phyloP scores from a whole-genome alignment of 1,140 invertebrate species.

The Cheumatopsyche charites region DNA sequence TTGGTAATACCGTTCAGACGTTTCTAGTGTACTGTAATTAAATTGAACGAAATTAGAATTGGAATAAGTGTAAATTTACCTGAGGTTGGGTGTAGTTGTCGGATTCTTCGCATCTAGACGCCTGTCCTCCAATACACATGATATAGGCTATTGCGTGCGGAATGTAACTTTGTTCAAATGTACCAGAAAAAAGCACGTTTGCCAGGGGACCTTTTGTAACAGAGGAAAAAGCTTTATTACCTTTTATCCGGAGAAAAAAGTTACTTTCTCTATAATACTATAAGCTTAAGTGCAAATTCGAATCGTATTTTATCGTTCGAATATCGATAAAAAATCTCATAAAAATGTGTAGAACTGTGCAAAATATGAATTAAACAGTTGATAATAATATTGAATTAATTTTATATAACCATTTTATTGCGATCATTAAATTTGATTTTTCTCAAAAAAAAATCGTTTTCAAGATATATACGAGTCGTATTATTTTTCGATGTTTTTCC shows the following conservation, averaged over 20 bases:
- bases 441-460: no score
- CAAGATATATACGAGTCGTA: no score
- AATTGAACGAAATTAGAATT: background rate
- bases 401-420: no score
- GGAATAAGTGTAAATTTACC: conserved; percentile 46
- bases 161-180: conserved; percentile 78
- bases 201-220: conserved; percentile 57
- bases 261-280: no score
- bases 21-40: background rate
- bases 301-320: no score
- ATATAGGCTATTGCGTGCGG: conserved; percentile 78
- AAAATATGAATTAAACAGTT: no score
- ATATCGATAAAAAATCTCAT: no score
- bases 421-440: no score
- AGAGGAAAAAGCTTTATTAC: conserved; percentile 17
- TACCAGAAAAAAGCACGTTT: conserved; percentile 63
- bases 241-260: background rate
- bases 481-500: no score
- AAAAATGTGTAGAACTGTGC: no score
- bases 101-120: conserved; percentile 64
- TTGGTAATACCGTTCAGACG: background rate
- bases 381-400: no score
- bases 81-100: conserved; percentile 59
- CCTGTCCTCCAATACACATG: conserved; percentile 70
- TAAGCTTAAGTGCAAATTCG: no score